These are phyloP conservation scores for Indicator indicator DNA, from an alignment of 2,113 vertebrate species.

Conservation along the genomic window DNA sequence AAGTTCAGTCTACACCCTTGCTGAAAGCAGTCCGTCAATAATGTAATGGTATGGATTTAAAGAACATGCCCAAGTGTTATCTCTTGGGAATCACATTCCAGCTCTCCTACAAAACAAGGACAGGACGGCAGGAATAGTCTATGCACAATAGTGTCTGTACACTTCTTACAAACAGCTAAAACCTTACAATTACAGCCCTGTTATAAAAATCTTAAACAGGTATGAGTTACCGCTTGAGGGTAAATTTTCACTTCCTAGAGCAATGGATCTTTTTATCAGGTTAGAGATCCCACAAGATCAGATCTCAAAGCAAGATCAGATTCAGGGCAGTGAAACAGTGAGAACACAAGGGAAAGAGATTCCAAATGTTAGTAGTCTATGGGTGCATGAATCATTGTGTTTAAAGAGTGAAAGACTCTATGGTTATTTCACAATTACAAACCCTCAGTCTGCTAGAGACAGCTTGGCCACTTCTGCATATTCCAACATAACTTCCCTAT, in stretches of 20 bases:
- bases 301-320: background rate
- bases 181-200: background rate
- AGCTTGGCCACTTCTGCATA: background rate
- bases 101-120: background rate
- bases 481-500: background rate
- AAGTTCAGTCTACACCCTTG: background rate
- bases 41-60: background rate
- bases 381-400: background rate
- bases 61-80: background rate
- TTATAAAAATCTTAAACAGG: background rate
- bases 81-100: background rate
- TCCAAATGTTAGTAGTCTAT: background rate
- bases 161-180: background rate
- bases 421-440: background rate
- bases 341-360: background rate
- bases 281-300: background rate
- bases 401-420: background rate
- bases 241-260: background rate
- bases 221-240: background rate
- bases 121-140: background rate
- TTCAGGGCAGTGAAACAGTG: background rate
- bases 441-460: background rate
- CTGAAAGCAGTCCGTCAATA: background rate
- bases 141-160: background rate
- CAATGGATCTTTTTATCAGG: background rate